Conservation (phyloP, 2,797 vertebrate genomes). For the Ctenochaetus hawaiiensis region DNA sequence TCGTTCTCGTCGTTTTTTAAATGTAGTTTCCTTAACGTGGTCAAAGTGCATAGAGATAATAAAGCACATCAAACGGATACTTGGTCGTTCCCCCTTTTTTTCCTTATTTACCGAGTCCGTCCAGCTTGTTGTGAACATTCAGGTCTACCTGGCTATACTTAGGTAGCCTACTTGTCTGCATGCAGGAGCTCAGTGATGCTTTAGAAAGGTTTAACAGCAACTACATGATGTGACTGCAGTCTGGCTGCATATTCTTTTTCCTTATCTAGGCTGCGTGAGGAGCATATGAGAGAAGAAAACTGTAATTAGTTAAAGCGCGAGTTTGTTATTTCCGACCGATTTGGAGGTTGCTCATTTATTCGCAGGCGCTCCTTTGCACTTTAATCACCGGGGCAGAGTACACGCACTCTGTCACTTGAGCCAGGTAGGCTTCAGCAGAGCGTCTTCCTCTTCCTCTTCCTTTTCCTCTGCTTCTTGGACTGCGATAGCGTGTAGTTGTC, state of each 20-base stretch:
- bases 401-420: conserved; percentile 8
- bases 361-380: conserved; percentile 34
- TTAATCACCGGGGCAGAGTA: conserved; percentile 25
- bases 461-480: not conserved
- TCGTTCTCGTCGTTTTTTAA: conserved; percentile 6
- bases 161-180: conserved; percentile 33
- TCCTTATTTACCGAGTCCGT: conserved; percentile 12
- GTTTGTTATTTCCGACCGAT: not conserved
- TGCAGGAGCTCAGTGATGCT: conserved; percentile 53
- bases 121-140: conserved; percentile 28
- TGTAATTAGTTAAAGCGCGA: conserved; percentile 23
- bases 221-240: conserved; percentile 51
- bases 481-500: conserved; percentile 7
- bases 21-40: not conserved
- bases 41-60: conserved; percentile 32
- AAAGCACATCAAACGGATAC: conserved; percentile 60
- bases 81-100: conserved; percentile 24
- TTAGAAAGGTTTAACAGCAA: conserved; percentile 24
- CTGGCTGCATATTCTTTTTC: conserved; percentile 27
- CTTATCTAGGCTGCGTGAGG: conserved; percentile 33
- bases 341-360: conserved; percentile 1
- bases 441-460: conserved; percentile 3
- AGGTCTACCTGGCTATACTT: conserved; percentile 32
- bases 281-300: conserved; percentile 4
- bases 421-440: conserved; percentile 37